These are phyloP conservation scores for Melanotus villosus DNA, from an alignment of 2,888 invertebrate species.

Conservation along the genomic window DNA sequence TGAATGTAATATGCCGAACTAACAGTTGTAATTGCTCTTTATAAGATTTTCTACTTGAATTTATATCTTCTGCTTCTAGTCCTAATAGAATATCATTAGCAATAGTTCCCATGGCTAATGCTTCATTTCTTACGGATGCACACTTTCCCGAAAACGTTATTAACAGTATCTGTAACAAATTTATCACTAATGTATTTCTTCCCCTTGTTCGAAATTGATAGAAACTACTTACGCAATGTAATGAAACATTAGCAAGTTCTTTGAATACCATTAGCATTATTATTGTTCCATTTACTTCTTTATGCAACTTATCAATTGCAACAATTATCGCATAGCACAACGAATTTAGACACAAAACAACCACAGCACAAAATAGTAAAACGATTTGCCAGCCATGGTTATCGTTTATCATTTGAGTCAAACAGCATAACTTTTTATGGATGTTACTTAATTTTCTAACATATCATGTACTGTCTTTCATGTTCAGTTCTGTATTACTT, in stretches of 20 bases:
- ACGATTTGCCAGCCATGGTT: conserved; percentile 7
- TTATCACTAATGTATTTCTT: background rate
- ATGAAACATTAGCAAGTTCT: background rate
- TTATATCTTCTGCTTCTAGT: background rate
- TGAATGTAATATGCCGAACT: background rate
- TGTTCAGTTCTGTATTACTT: background rate
- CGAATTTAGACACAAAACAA: background rate
- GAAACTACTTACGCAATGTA: background rate
- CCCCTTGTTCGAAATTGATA: background rate
- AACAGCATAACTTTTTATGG: conserved; percentile 4
- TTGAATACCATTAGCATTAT: background rate
- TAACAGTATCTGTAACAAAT: background rate
- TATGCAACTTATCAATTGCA: background rate
- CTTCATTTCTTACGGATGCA: background rate
- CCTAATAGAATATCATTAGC: background rate
- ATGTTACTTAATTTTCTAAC: background rate
- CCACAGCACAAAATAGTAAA: background rate
- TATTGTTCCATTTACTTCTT: background rate
- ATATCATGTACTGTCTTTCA: background rate
- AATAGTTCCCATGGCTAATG: background rate
- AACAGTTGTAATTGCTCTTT: background rate
- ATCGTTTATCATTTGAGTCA: background rate
- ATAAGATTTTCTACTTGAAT: background rate
- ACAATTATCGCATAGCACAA: background rate
- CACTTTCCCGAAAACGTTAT: background rate